These are phyloP conservation scores for Eledona agricola DNA, from an alignment of 2,888 invertebrate genomes.

Conservation along the genomic window DNA sequence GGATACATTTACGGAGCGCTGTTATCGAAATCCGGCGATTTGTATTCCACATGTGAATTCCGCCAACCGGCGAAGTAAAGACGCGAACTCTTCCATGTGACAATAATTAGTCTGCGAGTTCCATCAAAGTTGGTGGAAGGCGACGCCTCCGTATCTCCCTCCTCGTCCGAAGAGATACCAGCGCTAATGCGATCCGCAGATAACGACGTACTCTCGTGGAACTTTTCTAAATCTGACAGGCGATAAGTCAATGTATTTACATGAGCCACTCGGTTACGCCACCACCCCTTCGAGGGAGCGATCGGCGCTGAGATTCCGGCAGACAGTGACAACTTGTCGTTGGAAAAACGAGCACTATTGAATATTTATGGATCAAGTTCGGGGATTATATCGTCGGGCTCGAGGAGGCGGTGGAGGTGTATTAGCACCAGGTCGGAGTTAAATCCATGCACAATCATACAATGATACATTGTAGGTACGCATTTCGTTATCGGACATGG, in stretches of 20 bases:
- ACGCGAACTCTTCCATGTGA: slow-evolving; percentile 1
- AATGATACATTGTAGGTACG: slow-evolving; percentile 37
- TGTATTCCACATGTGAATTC: slow-evolving; percentile 5
- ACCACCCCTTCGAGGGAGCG: slow-evolving; percentile 39
- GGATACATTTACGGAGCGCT: slow-evolving; percentile 15
- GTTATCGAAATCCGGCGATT: slow-evolving; percentile 4
- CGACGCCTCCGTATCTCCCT: slow-evolving; percentile 36
- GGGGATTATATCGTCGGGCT: slow-evolving; percentile 28
- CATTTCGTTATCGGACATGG: slow-evolving; percentile 35
- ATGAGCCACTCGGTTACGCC: slow-evolving; percentile 50
- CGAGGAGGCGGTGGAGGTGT: slow-evolving; percentile 1
- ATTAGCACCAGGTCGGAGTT: slow-evolving; percentile 20
- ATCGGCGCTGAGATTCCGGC: slow-evolving; percentile 28
- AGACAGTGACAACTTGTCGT: slow-evolving; percentile 36
- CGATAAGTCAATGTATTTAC: slow-evolving; percentile 57
- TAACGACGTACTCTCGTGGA: slow-evolving; percentile 54
- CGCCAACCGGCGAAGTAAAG: slow-evolving; percentile 1
- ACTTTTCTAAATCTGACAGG: slow-evolving; percentile 57
- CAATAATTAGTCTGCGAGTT: slow-evolving; percentile 40
- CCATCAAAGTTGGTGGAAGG: slow-evolving; percentile 27
- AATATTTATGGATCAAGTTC: slow-evolving; percentile 46
- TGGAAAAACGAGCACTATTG: slow-evolving; percentile 40
- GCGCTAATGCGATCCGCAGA: slow-evolving; percentile 57
- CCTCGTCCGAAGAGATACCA: slow-evolving; percentile 46
- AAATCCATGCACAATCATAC: slow-evolving; percentile 25